Percentiles rank a stretch among this genome's conserved stretches.
These are phyloP conservation scores for Dasypolia templi DNA, from an alignment of 2,888 invertebrate species.

Conservation along the genomic window DNA sequence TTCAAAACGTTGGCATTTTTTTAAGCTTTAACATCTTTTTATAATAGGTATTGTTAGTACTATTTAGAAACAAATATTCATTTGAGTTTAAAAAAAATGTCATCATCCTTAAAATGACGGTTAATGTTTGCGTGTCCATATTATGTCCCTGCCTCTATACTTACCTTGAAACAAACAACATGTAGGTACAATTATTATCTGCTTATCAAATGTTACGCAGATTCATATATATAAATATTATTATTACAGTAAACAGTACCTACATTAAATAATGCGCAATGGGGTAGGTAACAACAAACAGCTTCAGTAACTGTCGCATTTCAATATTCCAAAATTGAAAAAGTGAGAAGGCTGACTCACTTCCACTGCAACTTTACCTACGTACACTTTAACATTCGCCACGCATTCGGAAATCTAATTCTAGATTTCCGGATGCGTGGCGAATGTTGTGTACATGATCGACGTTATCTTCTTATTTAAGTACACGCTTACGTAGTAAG, in stretches of 20 bases:
- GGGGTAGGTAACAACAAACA: too few species aligned
- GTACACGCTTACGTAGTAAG: slow-evolving; percentile 3
- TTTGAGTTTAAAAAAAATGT: too few species aligned
- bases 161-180: not conserved
- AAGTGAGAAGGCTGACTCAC: not conserved
- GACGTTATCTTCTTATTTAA: slow-evolving; percentile 15
- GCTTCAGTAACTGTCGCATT: not conserved
- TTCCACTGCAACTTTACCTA: not conserved
- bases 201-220: not conserved
- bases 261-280: not conserved
- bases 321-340: not conserved
- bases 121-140: too few species aligned
- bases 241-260: not conserved
- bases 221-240: too few species aligned
- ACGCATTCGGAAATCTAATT: too few species aligned
- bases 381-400: too few species aligned
- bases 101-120: too few species aligned
- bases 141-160: too few species aligned
- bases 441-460: not conserved
- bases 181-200: not conserved
- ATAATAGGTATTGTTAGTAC: too few species aligned
- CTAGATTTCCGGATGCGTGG: not conserved
- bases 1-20: too few species aligned
- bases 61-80: too few species aligned
- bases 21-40: too few species aligned